Conservation (phyloP, 1,140 invertebrate species). For the Harlomillsia oculata region DNA sequence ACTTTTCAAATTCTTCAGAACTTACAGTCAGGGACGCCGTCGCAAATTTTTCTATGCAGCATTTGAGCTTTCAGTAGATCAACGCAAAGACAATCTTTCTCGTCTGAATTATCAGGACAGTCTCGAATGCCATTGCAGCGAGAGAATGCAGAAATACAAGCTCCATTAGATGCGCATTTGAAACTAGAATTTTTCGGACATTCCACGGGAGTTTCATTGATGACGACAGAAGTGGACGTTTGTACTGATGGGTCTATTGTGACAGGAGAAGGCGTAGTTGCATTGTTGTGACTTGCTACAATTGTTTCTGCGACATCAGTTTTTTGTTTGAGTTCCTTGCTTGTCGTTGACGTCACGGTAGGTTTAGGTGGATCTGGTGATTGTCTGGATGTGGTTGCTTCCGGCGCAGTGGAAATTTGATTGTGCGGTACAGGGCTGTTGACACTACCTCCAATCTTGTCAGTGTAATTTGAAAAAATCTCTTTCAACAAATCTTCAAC, state of each 20-base stretch:
- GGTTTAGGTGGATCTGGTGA: background rate
- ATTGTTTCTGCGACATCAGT: background rate
- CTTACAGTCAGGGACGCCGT: constrained; percentile 46
- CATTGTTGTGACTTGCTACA: background rate
- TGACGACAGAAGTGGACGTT: constrained; percentile 21
- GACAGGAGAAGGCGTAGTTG: background rate
- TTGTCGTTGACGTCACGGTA: background rate
- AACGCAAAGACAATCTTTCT: constrained; percentile 49
- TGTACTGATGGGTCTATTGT: constrained; percentile 13
- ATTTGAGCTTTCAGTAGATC: constrained; percentile 61
- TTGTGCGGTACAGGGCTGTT: background rate
- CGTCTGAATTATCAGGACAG: constrained; percentile 42
- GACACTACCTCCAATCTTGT: background rate
- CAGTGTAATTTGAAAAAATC: constrained; percentile 32
- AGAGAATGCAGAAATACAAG: constrained; percentile 55
- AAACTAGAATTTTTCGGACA: constrained; percentile 30
- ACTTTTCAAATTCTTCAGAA: no score
- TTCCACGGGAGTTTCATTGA: constrained; percentile 17
- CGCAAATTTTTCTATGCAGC: constrained; percentile 64
- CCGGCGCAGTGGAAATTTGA: constrained; percentile 1
- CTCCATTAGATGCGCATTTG: constrained; percentile 49
- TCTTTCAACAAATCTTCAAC: constrained; percentile 34
- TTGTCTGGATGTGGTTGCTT: background rate
- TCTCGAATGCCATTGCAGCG: constrained; percentile 66
- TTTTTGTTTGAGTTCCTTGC: background rate